Evolutionary conservation across 2,888 invertebrate species (phyloP), one percentile per base, ranked within the genome.

Genomic region (Neoaliturus tenellus): DNA sequence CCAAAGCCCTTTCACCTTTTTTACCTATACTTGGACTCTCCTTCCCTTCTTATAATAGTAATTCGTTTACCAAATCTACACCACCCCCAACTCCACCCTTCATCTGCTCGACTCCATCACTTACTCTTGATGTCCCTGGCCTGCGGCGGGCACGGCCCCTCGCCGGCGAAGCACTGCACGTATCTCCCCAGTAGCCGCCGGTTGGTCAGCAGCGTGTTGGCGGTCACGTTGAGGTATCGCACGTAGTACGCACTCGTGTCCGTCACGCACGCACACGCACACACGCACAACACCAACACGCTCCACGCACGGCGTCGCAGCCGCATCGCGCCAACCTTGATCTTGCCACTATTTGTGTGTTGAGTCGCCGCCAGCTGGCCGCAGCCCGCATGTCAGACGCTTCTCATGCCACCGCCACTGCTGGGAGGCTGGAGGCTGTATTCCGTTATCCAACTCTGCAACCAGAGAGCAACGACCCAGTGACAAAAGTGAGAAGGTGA

Each of bases 121-220:
- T 82, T 78, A 84, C 84, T 75, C 55, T 81, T 75, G 41, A 84
- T 81, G 25, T 84, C 84, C n/a, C 84, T 75, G 8, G 84, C 84
- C 55, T 84, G 81, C 0, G 84, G 84, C 5, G 82, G 71, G 28
- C 84, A 84, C n/a, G 84, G 84, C 8, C 84, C 84, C 5, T 67
- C 35, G 12, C 80, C 41, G 14, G 69, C 55, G 35, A 84, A 82
- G 41, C 84, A 84, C 20, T 48, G 44, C 28, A 84, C 75, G 28
- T 81, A 84, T 48, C 67, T 62, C 1, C 25, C 25, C 78, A 84
- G 44, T 69, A 84, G 67, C 14, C 84, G 33, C 6, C 75, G 44
- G 44, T 84, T 84, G 67, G 55, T 33, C n/a, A 84, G 78, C 41
- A 84, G 71, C 33, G 58, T 39, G 39, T n/a, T 20, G 12, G 82